Evolutionary conservation across 2,888 invertebrate species (phyloP).

Genomic region (Thymelicus acteon): DNA sequence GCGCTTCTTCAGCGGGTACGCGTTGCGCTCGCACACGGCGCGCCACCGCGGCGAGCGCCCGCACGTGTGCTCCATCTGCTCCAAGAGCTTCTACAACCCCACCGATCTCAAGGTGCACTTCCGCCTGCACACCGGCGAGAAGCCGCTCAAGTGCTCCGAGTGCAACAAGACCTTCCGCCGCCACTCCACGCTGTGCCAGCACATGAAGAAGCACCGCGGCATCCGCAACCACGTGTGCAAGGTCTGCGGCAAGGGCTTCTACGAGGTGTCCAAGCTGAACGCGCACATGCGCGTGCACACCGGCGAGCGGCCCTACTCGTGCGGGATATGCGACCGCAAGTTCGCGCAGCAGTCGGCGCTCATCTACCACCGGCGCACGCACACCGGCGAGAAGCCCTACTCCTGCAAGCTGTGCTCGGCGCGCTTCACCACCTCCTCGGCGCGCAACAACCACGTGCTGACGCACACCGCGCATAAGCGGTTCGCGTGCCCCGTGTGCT

Average conservation of each 20-base stretch:
- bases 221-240: constrained; percentile 78
- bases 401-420: constrained; percentile 75
- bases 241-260: constrained; percentile 77
- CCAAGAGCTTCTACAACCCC: constrained; percentile 84
- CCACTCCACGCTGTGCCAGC: constrained; percentile 81
- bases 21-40: constrained; percentile 79
- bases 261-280: constrained; percentile 81
- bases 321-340: constrained; percentile 74
- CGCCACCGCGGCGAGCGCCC: constrained; percentile 81
- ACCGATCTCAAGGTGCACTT: constrained; percentile 85
- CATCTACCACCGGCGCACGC: constrained; percentile 80
- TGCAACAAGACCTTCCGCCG: constrained; percentile 81
- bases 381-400: constrained; percentile 83
- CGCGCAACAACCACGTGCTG: constrained; percentile 78
- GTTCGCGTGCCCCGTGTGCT: constrained; percentile 75
- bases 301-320: constrained; percentile 81
- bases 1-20: constrained; percentile 79
- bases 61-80: constrained; percentile 83
- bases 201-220: constrained; percentile 82
- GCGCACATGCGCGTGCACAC: constrained; percentile 82
- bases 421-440: constrained; percentile 79
- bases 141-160: constrained; percentile 77
- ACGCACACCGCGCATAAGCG: constrained; percentile 77
- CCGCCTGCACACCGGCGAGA: constrained; percentile 80
- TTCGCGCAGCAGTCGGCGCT: constrained; percentile 82